phyloP scores from a whole-genome alignment of 30 jellyfish, hydroid and myxozoan species.

The Aurelia sp. region DNA sequence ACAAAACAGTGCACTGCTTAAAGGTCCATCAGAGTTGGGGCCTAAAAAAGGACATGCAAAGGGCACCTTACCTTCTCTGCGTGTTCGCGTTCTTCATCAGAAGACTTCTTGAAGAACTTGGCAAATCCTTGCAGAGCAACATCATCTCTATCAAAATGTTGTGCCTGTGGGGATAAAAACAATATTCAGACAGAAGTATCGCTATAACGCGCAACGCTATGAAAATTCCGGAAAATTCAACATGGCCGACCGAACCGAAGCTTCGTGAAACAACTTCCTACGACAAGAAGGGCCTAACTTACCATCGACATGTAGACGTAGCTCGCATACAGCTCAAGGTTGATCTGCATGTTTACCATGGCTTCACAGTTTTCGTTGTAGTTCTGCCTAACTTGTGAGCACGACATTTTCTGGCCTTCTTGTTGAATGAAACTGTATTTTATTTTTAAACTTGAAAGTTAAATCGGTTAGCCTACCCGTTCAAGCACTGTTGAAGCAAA shows the following conservation, averaged over 20 bases:
- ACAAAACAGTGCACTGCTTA: no score
- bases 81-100: slow-evolving; percentile 98
- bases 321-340: slow-evolving; percentile 94
- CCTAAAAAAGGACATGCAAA: no score
- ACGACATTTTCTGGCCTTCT: slow-evolving; percentile 43
- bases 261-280: not conserved
- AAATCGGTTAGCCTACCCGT: slow-evolving; percentile 73
- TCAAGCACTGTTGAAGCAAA: slow-evolving; percentile 95
- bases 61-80: slow-evolving; percentile 78
- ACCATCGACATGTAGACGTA: slow-evolving; percentile 94
- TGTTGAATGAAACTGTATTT: not conserved
- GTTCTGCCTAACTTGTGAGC: slow-evolving; percentile 85
- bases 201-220: not conserved
- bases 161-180: slow-evolving; percentile 68
- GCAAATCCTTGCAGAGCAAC: slow-evolving; percentile 83
- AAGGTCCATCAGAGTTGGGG: no score
- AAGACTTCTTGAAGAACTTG: slow-evolving; percentile 85
- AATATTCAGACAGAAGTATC: not conserved
- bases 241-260: slow-evolving; percentile 4
- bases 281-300: slow-evolving; percentile 12
- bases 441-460: not conserved
- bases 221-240: not conserved
- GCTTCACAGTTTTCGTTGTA: slow-evolving; percentile 96
- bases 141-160: slow-evolving; percentile 95
- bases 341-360: slow-evolving; percentile 95